Percentiles rank a stretch among this genome's conserved stretches.
phyloP scores from a whole-genome alignment of 2,113 vertebrate species.

The Thunnus maccoyii region DNA sequence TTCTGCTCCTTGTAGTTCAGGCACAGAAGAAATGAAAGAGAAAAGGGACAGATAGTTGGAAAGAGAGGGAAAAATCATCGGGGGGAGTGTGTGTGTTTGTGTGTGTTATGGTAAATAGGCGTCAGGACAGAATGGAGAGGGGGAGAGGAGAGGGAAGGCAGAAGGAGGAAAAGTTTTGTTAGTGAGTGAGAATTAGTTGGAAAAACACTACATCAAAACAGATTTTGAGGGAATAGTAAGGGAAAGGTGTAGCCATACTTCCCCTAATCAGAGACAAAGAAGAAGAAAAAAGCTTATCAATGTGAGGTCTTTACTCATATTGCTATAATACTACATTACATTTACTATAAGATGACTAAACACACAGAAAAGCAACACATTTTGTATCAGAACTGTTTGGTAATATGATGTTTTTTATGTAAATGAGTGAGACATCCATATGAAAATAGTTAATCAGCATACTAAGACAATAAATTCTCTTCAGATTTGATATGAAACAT shows the following conservation, averaged over 20 bases:
- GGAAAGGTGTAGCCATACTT: conserved; percentile 80
- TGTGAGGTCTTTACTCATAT: conserved; percentile 23
- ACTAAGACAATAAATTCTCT: not conserved
- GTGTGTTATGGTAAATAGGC: conserved; percentile 57
- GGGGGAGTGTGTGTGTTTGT: conserved; percentile 31
- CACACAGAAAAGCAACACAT: not conserved
- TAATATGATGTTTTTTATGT: not conserved
- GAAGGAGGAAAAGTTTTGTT: conserved; percentile 84
- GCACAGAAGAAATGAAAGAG: conserved; percentile 55
- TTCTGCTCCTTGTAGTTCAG: conserved; percentile 88
- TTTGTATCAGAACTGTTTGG: not conserved
- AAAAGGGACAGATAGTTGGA: conserved; percentile 65
- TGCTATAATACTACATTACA: not conserved
- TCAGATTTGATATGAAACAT: not conserved
- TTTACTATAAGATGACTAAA: not conserved
- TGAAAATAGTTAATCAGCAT: conserved; percentile 2
- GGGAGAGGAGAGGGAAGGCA: conserved; percentile 64
- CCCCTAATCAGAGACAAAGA: conserved; percentile 85
- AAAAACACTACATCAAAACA: conserved; percentile 80
- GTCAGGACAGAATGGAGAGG: conserved; percentile 52
- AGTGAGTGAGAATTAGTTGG: conserved; percentile 86
- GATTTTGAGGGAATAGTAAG: conserved; percentile 79
- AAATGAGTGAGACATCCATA: not conserved
- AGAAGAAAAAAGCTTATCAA: conserved; percentile 68
- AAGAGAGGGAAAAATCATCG: conserved; percentile 75